Conservation (phyloP, 2,888 invertebrate species). For the Tachina grossa region DNA sequence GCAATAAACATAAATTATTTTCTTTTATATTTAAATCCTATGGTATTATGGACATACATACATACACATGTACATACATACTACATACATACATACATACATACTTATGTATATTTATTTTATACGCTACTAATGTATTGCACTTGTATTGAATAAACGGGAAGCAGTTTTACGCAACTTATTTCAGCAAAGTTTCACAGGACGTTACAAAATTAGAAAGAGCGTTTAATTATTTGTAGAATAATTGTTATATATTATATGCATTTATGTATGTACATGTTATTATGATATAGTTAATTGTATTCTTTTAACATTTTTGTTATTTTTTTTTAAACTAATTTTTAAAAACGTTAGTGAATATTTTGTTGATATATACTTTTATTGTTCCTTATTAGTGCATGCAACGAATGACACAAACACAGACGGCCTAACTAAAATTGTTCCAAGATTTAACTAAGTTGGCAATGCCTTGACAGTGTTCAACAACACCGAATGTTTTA, state of each 20-base stretch:
- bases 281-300: neutral
- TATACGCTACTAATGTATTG: too few species aligned
- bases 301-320: neutral
- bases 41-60: too few species aligned
- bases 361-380: neutral
- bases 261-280: neutral
- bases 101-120: too few species aligned
- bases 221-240: neutral
- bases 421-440: slow-evolving; percentile 47
- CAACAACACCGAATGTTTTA: neutral
- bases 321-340: neutral
- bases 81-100: too few species aligned
- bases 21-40: too few species aligned
- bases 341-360: neutral
- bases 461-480: slow-evolving; percentile 28
- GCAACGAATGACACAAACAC: slow-evolving; percentile 12
- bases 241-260: neutral
- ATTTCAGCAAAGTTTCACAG: neutral
- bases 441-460: slow-evolving; percentile 53
- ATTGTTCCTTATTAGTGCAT: slow-evolving; percentile 1
- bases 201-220: slow-evolving; percentile 22
- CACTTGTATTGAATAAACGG: neutral
- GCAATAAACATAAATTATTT: too few species aligned
- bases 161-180: neutral
- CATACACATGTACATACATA: too few species aligned